Evolutionary conservation across 2,888 invertebrate genomes (phyloP).

Genomic region (Crepidodera aurea): DNA sequence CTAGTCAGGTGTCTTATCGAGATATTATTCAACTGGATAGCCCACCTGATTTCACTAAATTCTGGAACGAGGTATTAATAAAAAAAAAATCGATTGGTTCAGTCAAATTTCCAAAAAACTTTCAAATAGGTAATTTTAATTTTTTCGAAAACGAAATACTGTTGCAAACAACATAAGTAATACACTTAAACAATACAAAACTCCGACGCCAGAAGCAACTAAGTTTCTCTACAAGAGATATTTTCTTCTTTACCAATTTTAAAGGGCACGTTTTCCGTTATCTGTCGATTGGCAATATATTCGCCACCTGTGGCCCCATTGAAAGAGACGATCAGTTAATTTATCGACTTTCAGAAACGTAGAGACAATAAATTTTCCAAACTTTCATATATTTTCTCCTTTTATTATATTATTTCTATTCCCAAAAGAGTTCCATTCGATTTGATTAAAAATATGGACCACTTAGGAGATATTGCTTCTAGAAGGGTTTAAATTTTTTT

Average conservation of each 20-base stretch:
- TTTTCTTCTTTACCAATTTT: slow-evolving; percentile 1
- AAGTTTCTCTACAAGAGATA: not conserved
- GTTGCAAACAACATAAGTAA: too few relatives aligned
- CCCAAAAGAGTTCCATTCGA: not conserved
- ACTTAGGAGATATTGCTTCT: too few relatives aligned
- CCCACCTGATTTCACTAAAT: too few relatives aligned
- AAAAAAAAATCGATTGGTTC: too few relatives aligned
- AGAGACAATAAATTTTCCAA: slow-evolving; percentile 7
- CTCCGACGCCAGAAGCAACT: not conserved
- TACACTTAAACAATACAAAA: not conserved
- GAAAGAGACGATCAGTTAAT: slow-evolving; percentile 7
- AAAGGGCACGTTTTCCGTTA: slow-evolving; percentile 1
- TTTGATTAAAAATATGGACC: too few relatives aligned
- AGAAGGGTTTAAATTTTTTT: too few relatives aligned
- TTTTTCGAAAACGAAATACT: too few relatives aligned
- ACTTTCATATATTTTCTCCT: not conserved
- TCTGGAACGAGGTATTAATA: too few relatives aligned
- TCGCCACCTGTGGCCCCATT: slow-evolving; percentile 20
- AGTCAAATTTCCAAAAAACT: too few relatives aligned
- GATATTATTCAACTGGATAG: too few relatives aligned
- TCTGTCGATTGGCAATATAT: slow-evolving; percentile 16
- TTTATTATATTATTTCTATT: slow-evolving; percentile 1
- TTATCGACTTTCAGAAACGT: slow-evolving; percentile 8
- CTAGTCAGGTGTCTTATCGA: too few relatives aligned
- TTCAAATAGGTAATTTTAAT: too few relatives aligned